phyloP scores from a whole-genome alignment of 2,113 vertebrate genomes.

The Lipotes vexillifer region DNA sequence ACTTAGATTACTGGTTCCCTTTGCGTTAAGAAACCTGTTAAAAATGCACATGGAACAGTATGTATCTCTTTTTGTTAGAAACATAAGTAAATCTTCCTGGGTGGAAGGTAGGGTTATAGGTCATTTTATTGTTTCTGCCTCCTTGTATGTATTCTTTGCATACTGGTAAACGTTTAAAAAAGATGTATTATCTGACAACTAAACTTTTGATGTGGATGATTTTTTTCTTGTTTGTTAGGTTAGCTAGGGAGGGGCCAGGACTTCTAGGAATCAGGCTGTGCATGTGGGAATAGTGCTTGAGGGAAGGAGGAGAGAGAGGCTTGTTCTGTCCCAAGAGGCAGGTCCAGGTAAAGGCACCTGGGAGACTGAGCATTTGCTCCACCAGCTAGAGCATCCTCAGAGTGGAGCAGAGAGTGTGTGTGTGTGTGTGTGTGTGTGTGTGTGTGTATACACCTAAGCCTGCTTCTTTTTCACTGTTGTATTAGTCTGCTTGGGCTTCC shows the following conservation, averaged over 20 bases:
- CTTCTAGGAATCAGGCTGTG: not conserved
- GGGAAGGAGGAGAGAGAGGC: not conserved
- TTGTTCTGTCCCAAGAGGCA: not conserved
- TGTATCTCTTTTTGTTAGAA: not conserved
- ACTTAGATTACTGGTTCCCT: not conserved
- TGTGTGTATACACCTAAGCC: not conserved
- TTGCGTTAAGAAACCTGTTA: not conserved
- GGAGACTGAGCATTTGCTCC: not conserved
- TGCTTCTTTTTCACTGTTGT: not conserved
- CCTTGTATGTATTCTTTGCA: not conserved
- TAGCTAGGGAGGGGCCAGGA: not conserved
- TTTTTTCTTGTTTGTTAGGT: not conserved
- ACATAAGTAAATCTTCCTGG: not conserved
- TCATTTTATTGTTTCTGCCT: not conserved
- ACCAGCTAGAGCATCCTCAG: not conserved
- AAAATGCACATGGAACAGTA: not conserved
- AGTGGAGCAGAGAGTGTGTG: not conserved
- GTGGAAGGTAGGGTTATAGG: not conserved
- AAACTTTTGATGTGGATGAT: not conserved
- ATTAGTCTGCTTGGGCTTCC: not conserved
- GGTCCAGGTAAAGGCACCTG: fast-evolving
- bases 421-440: not conserved
- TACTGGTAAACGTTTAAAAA: not conserved
- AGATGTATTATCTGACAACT: not conserved
- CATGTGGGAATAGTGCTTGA: fast-evolving